These are phyloP conservation scores for Phanerotoma sp. DNA, from an alignment of 2,888 invertebrate species.

Conservation along the genomic window DNA sequence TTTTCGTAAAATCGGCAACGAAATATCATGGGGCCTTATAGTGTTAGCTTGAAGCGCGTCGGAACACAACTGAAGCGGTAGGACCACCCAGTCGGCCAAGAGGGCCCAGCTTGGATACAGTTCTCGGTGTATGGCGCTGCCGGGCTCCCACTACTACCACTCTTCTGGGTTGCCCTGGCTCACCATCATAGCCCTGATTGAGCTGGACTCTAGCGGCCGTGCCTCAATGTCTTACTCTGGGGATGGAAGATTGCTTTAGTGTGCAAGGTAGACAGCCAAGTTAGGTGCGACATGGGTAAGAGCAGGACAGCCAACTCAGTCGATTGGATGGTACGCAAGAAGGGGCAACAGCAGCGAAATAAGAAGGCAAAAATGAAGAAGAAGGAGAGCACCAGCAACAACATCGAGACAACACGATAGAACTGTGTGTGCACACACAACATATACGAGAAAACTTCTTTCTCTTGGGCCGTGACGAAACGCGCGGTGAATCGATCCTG, in stretches of 20 bases:
- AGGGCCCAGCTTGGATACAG: constrained; percentile 51
- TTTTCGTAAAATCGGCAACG: no score
- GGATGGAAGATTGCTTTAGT: constrained; percentile 50
- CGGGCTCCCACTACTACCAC: constrained; percentile 52
- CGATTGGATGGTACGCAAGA: constrained; percentile 20
- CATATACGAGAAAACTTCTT: constrained; percentile 15
- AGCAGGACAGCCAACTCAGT: constrained; percentile 6
- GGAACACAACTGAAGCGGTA: constrained; percentile 57
- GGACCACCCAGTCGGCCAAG: constrained; percentile 57
- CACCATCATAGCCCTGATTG: constrained; percentile 49
- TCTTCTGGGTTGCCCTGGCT: constrained; percentile 12
- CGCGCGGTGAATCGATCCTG: constrained; percentile 32
- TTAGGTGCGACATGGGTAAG: neutral
- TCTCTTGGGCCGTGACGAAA: constrained; percentile 30
- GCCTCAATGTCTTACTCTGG: constrained; percentile 57
- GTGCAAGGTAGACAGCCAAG: constrained; percentile 16
- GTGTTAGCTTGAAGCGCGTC: constrained; percentile 57
- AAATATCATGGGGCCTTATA: constrained; percentile 36
- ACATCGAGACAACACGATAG: constrained; percentile 20
- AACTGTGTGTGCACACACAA: constrained; percentile 11
- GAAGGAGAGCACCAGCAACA: constrained; percentile 16
- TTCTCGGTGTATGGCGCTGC: constrained; percentile 49
- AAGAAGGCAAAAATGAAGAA: constrained; percentile 10
- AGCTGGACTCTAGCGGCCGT: constrained; percentile 49
- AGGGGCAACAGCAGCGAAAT: constrained; percentile 12